These are phyloP conservation scores for Batillaria attramentaria DNA, from an alignment of 1,140 invertebrate species.

Conservation along the genomic window DNA sequence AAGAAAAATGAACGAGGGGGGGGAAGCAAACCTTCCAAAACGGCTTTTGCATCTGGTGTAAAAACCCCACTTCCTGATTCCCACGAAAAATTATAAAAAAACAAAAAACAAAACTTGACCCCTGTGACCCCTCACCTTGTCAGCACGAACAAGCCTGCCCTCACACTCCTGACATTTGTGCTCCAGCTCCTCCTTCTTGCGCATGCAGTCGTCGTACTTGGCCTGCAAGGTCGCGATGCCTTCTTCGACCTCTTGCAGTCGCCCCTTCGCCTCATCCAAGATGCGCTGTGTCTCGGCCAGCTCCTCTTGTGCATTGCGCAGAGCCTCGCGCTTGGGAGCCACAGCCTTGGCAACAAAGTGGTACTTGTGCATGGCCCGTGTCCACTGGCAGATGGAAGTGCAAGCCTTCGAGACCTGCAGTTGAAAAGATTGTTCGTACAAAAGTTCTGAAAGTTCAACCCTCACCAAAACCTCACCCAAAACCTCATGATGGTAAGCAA, in stretches of 20 bases:
- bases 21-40: no score
- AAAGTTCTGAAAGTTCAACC: no score
- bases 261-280: conserved; percentile 67
- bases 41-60: no score
- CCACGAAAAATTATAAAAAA: no score
- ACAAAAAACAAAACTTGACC: no score
- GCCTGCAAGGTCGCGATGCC: conserved; percentile 72
- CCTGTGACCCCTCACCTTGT: conserved; percentile 61
- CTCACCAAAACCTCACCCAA: no score
- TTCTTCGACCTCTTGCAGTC: conserved; percentile 69
- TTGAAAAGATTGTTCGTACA: not conserved
- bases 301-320: conserved; percentile 66
- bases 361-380: conserved; percentile 89
- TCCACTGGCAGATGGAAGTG: conserved; percentile 92
- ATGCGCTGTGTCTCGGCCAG: conserved; percentile 69
- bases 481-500: no score
- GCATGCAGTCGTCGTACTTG: conserved; percentile 72
- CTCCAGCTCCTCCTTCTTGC: conserved; percentile 72
- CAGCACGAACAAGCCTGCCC: conserved; percentile 68
- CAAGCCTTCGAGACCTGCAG: conserved; percentile 86
- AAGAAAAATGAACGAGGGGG: no score
- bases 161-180: conserved; percentile 71
- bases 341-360: conserved; percentile 71
- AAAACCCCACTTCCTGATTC: no score
- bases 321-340: conserved; percentile 70